Evolutionary conservation across 2,113 vertebrate genomes (phyloP).

Genomic region (Cynopterus brachyotis): DNA sequence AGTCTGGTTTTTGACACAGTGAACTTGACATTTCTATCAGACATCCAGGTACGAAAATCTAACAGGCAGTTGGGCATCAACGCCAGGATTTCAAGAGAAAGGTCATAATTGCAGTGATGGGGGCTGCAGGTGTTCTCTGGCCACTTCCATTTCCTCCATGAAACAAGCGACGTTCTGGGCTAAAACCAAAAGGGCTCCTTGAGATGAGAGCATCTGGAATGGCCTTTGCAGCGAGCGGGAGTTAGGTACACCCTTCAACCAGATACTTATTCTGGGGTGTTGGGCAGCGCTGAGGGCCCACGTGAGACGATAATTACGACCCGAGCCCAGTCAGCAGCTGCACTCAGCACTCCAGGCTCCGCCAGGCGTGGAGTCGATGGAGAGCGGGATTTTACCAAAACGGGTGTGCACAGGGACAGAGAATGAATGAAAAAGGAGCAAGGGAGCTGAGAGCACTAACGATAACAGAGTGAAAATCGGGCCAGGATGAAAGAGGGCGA

Average conservation of each 20-base stretch:
- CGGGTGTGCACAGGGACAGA: accelerated
- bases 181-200: background rate
- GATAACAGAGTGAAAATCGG: background rate
- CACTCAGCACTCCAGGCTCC: background rate
- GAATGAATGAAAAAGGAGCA: background rate
- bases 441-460: background rate
- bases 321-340: background rate
- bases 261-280: background rate
- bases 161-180: background rate
- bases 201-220: background rate
- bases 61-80: background rate
- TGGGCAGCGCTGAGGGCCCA: background rate
- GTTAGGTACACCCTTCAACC: background rate
- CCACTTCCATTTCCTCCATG: background rate
- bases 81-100: background rate
- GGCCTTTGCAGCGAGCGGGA: background rate
- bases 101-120: background rate
- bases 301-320: no score
- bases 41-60: background rate
- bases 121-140: accelerated
- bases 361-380: background rate
- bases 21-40: background rate
- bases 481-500: background rate
- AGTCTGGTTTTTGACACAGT: background rate
- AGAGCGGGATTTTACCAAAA: background rate